These are phyloP conservation scores for Syngnathus floridae DNA, from an alignment of 2,113 vertebrate species.

Conservation along the genomic window DNA sequence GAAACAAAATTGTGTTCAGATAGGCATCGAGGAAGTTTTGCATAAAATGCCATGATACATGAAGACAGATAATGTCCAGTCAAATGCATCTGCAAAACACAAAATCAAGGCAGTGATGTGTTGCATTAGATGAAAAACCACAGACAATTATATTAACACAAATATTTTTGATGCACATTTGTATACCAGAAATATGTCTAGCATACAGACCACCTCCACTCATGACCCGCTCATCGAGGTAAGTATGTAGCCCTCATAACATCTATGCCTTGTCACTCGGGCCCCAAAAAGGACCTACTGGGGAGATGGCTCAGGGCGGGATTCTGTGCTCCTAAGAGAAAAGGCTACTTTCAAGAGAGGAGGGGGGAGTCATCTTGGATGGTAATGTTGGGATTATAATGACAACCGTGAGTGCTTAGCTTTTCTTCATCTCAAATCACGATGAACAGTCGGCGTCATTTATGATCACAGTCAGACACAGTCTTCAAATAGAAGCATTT, in stretches of 20 bases:
- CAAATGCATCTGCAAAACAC: constrained; percentile 15
- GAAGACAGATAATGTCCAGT: constrained; percentile 19
- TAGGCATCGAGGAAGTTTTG: constrained; percentile 5
- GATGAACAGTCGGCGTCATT: neutral
- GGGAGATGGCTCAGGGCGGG: neutral
- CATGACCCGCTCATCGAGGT: neutral
- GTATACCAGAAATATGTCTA: neutral
- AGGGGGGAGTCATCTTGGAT: constrained; percentile 25
- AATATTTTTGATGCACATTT: neutral
- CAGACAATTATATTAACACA: neutral
- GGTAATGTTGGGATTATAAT: constrained; percentile 35
- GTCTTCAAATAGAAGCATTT: neutral
- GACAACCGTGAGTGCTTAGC: constrained; percentile 34
- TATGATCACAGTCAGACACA: neutral
- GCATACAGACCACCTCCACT: neutral
- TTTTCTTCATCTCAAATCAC: constrained; percentile 4
- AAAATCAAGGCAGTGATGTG: constrained; percentile 27
- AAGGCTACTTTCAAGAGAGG: neutral
- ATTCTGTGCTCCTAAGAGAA: neutral
- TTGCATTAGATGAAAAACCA: constrained; percentile 3
- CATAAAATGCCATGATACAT: constrained; percentile 15
- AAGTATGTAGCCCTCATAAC: constrained; percentile 15
- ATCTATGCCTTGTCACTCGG: neutral
- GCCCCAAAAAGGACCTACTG: constrained; percentile 6
- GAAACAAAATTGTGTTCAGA: constrained; percentile 1